Base-by-base conservation (phyloP, 1,140 invertebrate species). In the Ladona fulva region DNA sequence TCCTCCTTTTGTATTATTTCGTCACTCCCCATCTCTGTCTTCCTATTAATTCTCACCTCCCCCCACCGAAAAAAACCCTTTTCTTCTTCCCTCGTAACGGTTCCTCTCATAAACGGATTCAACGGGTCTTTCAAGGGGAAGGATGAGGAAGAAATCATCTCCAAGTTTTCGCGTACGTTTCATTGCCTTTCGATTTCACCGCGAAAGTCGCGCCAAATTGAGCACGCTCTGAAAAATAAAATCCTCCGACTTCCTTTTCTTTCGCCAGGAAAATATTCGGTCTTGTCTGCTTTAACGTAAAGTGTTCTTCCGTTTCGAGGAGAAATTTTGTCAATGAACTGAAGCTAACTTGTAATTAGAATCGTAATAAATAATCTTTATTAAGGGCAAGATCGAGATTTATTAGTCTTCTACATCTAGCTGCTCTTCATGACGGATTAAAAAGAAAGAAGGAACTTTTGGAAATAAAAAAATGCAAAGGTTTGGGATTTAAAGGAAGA, bases 21-120 rank as follows among this genome's bases (percentile, higher is more conserved):
- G 16, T 66, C n/a, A 6, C 52, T 66, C 14, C 52, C n/a, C n/a
- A 19, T 6, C 1, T 1, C 52, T 22, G n/a, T 22, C 52, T 66
- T 12, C 52, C 14, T 66, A 19, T 22, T 66, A 66, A 19, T 66
- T 66, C 52, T 22, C n/a, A 19, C n/a, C 52, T 66, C 52, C 14
- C 44, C 19, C 44, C 19, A 10, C 19, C 12, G 52, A 22, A 66
- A 66, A 22, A 19, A 16, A 66, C n/a, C 52, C 52, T 22, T 3
- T 66, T 12, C 19, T 52, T n/a, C n/a, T n/a, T n/a, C n/a, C n/a
- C n/a, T n/a, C n/a, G n/a, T n/a, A n/a, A n/a, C n/a, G n/a, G n/a
- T 52, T 52, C 44, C 44, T 52, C 52, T 19, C 52, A 66, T 66
- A 66, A 66, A 66, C n/a, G 52, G 52, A 66, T 66, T 66, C n/a